Conservation (phyloP, 2,797 vertebrate species). For the Dendrocincla tyrannina region DNA sequence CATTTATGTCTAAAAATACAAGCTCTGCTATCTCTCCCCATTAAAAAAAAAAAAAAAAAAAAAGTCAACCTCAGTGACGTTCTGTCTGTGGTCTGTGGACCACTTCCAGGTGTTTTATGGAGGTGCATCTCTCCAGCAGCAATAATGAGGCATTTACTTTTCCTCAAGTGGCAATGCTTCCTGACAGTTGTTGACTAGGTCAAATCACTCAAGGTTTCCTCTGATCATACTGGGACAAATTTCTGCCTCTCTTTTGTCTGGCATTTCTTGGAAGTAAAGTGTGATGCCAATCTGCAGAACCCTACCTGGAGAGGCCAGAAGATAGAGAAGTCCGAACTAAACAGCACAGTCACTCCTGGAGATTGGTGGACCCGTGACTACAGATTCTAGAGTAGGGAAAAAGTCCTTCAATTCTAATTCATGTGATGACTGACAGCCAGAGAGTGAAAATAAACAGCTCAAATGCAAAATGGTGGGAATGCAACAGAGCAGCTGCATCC, state of each 20-base stretch:
- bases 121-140: slow-evolving; percentile 33
- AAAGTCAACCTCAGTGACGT: background rate
- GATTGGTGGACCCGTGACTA: rapidly evolving
- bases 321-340: background rate
- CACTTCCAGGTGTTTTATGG: slow-evolving; percentile 58
- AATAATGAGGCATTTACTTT: slow-evolving; percentile 48
- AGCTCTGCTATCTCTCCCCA: background rate
- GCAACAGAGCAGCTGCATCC: background rate
- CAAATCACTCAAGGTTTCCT: slow-evolving; percentile 36
- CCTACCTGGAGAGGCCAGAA: background rate
- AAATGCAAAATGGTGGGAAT: background rate
- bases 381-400: background rate
- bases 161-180: slow-evolving; percentile 13
- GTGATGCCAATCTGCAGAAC: background rate
- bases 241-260: slow-evolving; percentile 10
- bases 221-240: background rate
- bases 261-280: slow-evolving; percentile 11
- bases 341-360: background rate
- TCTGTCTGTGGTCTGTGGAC: slow-evolving; percentile 48
- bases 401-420: background rate
- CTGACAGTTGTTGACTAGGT: slow-evolving; percentile 25
- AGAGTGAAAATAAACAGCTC: background rate
- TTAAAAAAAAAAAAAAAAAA: background rate
- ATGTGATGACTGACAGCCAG: background rate
- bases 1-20: slow-evolving; percentile 12